Evolutionary conservation across 1,140 invertebrate genomes (phyloP).

Genomic region (Zeugodacus cucurbitae): DNA sequence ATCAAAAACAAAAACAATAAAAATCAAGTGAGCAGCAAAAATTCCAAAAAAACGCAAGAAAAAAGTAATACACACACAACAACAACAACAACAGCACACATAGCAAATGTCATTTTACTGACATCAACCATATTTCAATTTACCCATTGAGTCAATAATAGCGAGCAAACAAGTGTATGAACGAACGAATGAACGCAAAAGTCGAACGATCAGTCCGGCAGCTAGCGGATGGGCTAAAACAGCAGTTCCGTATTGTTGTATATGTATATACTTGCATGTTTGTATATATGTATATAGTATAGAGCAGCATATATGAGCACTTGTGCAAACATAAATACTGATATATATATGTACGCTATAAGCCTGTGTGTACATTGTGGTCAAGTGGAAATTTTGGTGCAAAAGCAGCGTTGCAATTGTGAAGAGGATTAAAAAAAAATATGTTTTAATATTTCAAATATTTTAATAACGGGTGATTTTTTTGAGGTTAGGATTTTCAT

Average conservation of each 20-base stretch:
- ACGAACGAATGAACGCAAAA: conserved; percentile 21
- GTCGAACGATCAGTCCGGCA: background rate
- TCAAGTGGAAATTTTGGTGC: background rate
- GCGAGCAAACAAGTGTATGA: background rate
- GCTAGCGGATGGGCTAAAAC: background rate
- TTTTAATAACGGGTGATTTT: too few species aligned
- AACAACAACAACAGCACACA: background rate
- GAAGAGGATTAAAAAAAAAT: too few species aligned
- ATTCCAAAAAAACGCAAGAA: background rate
- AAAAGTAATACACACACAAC: background rate
- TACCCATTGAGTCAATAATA: background rate
- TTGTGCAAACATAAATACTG: too few species aligned
- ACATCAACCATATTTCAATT: conserved; percentile 18
- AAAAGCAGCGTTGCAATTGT: too few species aligned
- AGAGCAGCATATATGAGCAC: too few species aligned
- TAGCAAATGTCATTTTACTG: background rate
- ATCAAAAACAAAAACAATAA: too few species aligned
- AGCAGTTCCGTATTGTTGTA: background rate
- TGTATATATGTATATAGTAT: too few species aligned
- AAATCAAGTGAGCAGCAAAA: background rate
- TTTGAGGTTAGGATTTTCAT: too few species aligned
- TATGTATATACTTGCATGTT: background rate
- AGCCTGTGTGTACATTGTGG: background rate
- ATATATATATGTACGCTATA: too few species aligned
- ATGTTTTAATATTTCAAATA: too few species aligned